Base-by-base conservation (phyloP, 2,797 vertebrate genomes). In the Eulemur albifrons region DNA sequence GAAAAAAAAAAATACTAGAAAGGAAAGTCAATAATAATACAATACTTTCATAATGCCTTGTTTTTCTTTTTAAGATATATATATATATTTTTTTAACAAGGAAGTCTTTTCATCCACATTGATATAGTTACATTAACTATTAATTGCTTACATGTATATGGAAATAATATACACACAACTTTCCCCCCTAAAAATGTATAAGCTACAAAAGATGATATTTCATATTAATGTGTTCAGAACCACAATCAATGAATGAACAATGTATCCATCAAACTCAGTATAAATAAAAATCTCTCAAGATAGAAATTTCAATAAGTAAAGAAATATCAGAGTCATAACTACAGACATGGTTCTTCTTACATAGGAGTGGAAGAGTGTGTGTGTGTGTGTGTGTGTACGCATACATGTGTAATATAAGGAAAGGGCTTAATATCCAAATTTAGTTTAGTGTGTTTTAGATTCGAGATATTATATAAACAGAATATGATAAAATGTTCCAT, bases 301-400 rank as follows among this genome's bases (percentile, higher is more conserved):
- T 8, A 45, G 17, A 57, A n/a, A 54, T 70, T 59, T 61, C 57
- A 81, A 1, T 80, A 27, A 48, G 14, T 67, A 70, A 69, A 77
- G 11, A 61, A 50, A 82, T 38, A 32, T 4, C 35, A 48, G 20
- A 75, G 7, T 77, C 69, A 69, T 35, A 30, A 8, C 17, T 17
- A 52, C 2, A 63, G 23, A 7, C 30, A 40, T 3, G 18, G 32
- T 15, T 75, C 12, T 32, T 35, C 15, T n/a, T 23, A 21, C 32
- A 38, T 0, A 27, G 32, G 25, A 14, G 7, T 21, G 54, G 54
- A 25, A 57, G 54, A 25, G 18, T 27, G 18, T 35, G 7, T 4
- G 61, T 65, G 30, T 38, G 0, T 50, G 3, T 10, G 15, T 18
- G 3, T 7, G 30, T 38, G 1, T 18, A 1, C 5, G 48, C 11